These are phyloP conservation scores for Harpegnathos saltator DNA, from an alignment of 1,140 invertebrate species.

Conservation along the genomic window DNA sequence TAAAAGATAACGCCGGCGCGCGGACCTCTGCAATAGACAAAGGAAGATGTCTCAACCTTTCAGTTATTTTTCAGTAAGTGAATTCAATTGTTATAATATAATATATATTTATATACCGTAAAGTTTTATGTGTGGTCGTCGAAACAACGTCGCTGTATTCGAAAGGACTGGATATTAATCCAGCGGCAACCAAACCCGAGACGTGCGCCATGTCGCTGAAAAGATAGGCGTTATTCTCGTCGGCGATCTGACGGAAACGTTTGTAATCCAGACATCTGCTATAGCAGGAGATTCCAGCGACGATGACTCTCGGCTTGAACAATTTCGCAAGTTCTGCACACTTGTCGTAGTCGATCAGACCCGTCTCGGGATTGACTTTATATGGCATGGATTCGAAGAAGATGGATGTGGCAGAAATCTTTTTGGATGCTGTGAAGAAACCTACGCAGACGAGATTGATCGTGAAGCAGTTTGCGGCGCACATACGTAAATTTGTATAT, in stretches of 20 bases:
- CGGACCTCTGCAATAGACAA: conserved; percentile 89
- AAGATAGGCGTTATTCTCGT: conserved; percentile 94
- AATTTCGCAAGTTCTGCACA: conserved; percentile 93
- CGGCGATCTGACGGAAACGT: conserved; percentile 94
- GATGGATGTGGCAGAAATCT: conserved; percentile 98
- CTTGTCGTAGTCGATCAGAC: conserved; percentile 97
- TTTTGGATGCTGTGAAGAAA: conserved; percentile 96
- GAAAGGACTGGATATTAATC: conserved; percentile 95
- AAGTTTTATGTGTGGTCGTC: conserved; percentile 98
- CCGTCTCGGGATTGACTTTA: conserved; percentile 94
- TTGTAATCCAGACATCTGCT: conserved; percentile 95
- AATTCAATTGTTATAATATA: not conserved
- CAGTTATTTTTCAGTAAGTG: not conserved
- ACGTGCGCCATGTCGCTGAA: conserved; percentile 99
- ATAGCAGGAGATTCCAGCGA: conserved; percentile 97
- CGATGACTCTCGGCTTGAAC: conserved; percentile 97
- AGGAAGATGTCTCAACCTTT: not conserved
- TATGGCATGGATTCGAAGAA: conserved; percentile 99
- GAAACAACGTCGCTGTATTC: conserved; percentile 97
- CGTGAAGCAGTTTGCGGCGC: not conserved
- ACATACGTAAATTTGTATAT: not conserved
- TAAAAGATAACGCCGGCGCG: conserved; percentile 96
- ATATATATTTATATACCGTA: conserved; percentile 83
- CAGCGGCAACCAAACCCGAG: conserved; percentile 95
- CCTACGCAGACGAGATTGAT: conserved; percentile 77